phyloP scores from a whole-genome alignment of 2,113 vertebrate species.

The Sterrhoptilus dennistouni region DNA sequence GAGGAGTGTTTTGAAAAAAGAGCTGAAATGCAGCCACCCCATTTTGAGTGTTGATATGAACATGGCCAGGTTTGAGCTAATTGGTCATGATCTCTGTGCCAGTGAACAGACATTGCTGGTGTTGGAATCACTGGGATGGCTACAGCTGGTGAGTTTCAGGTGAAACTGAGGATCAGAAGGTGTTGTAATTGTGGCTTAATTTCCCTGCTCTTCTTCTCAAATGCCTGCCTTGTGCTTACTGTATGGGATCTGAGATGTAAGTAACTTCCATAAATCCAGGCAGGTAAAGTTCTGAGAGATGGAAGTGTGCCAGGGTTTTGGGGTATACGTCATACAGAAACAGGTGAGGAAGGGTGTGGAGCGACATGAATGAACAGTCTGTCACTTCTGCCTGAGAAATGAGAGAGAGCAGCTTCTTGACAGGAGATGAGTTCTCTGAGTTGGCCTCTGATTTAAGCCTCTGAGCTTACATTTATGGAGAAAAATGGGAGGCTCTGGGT shows the following conservation, averaged over 20 bases:
- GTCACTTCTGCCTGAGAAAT: not conserved
- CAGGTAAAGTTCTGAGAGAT: not conserved
- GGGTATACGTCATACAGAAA: not conserved
- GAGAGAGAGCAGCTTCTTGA: not conserved
- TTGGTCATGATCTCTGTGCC: not conserved
- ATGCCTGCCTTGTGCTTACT: not conserved
- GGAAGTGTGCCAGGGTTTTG: not conserved
- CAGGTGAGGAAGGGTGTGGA: not conserved
- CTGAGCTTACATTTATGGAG: not conserved
- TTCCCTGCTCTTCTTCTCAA: not conserved
- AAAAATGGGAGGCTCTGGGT: not conserved
- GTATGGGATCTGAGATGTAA: not conserved
- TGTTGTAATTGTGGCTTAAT: not conserved
- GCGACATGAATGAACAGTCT: not conserved
- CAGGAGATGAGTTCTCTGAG: not conserved
- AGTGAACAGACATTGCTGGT: not conserved
- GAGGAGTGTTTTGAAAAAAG: not conserved
- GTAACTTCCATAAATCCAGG: not conserved
- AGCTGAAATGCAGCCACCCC: not conserved
- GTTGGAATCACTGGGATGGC: not conserved
- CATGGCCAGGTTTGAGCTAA: not conserved
- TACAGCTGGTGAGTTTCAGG: not conserved
- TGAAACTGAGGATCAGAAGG: not conserved
- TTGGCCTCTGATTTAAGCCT: not conserved
- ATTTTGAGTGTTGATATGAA: not conserved